phyloP scores from a whole-genome alignment of 2,797 vertebrate species.

The Knipowitschia caucasica region DNA sequence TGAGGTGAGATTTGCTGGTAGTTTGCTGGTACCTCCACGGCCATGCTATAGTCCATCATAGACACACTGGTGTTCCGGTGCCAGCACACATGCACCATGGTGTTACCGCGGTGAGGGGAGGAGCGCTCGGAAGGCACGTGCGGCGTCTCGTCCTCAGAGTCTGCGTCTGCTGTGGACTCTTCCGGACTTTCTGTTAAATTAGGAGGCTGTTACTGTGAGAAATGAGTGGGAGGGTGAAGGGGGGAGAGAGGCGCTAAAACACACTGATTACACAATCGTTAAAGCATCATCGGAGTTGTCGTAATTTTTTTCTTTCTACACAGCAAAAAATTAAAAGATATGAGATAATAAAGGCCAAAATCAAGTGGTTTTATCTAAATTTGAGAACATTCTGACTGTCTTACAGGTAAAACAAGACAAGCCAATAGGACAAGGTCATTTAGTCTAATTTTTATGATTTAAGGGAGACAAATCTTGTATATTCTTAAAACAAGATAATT shows the following conservation, averaged over 20 bases:
- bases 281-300: neutral
- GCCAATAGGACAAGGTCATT: no score
- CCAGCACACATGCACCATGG: constrained; percentile 98
- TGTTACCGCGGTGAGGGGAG: constrained; percentile 93
- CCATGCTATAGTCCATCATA: constrained; percentile 98
- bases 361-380: no score
- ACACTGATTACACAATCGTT: constrained; percentile 39
- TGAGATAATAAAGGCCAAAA: no score
- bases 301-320: neutral
- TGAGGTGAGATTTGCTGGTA: constrained; percentile 50
- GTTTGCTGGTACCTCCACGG: constrained; percentile 88
- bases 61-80: constrained; percentile 98
- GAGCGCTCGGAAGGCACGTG: constrained; percentile 87
- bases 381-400: no score
- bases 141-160: constrained; percentile 93
- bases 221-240: constrained; percentile 41
- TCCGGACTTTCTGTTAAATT: constrained; percentile 88
- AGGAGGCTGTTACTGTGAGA: constrained; percentile 67
- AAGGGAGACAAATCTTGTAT: no score
- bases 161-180: constrained; percentile 85
- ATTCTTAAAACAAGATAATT: no score
- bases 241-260: constrained; percentile 37
- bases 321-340: no score
- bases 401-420: no score
- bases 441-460: no score